Conservation (phyloP, 2,797 vertebrate genomes). For the Sebastiscus albofasciatus region DNA sequence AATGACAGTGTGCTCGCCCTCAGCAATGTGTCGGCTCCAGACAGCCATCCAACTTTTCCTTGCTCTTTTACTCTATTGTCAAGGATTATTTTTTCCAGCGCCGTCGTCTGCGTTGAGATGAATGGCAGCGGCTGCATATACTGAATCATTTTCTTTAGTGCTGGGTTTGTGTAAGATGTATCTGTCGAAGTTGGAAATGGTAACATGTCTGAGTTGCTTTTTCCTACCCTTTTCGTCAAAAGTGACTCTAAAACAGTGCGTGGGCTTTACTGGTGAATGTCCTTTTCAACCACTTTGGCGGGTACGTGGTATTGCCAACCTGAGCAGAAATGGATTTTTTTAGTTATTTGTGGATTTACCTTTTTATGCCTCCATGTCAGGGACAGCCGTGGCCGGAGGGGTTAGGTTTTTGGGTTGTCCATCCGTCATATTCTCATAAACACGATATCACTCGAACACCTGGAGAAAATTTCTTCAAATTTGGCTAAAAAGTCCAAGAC, state of each 20-base stretch:
- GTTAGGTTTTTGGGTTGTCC: too few species aligned
- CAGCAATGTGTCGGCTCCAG: constrained; percentile 22
- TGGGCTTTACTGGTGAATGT: background rate
- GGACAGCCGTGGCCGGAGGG: too few species aligned
- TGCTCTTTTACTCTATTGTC: constrained; percentile 15
- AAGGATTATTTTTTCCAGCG: constrained; percentile 46
- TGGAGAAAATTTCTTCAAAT: too few species aligned
- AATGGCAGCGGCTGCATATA: constrained; percentile 33
- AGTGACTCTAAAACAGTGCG: background rate
- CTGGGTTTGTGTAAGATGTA: constrained; percentile 10
- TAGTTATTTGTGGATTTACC: too few species aligned
- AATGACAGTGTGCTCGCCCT: constrained; percentile 29
- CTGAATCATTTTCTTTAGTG: constrained; percentile 13
- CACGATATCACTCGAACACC: too few species aligned
- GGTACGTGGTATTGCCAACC: background rate
- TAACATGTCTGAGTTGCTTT: background rate
- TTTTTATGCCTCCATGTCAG: too few species aligned
- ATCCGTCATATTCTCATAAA: too few species aligned
- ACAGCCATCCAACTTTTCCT: constrained; percentile 19
- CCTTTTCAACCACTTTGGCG: background rate
- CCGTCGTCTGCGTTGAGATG: constrained; percentile 17
- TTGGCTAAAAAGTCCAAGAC: too few species aligned
- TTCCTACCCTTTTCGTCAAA: background rate
- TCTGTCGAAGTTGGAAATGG: constrained; percentile 13
- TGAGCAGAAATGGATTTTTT: background rate